These are phyloP conservation scores for Eurypyga helias DNA, from an alignment of 2,113 vertebrate genomes.

Conservation along the genomic window DNA sequence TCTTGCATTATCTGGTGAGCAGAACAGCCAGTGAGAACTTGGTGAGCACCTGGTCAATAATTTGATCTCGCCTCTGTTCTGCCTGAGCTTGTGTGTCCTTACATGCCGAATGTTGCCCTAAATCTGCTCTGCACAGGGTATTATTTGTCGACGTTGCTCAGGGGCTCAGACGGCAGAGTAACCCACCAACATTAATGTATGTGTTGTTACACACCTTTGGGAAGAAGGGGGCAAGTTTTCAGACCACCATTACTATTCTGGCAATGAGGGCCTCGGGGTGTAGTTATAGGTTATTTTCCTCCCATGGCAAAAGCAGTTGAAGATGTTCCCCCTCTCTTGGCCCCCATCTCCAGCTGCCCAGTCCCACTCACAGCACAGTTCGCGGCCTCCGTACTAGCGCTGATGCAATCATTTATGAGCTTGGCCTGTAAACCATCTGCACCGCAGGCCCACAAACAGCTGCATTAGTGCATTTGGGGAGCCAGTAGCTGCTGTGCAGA, in stretches of 20 bases:
- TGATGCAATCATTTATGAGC: background rate
- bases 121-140: background rate
- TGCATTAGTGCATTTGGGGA: background rate
- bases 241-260: background rate
- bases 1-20: background rate
- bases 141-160: background rate
- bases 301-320: background rate
- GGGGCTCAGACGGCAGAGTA: background rate
- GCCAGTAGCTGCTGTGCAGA: background rate
- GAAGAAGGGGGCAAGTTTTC: background rate
- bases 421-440: background rate
- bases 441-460: background rate
- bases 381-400: background rate
- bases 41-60: background rate
- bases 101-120: background rate
- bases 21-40: background rate
- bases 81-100: background rate
- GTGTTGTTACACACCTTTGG: background rate
- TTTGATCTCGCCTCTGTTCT: background rate
- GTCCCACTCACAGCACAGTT: background rate
- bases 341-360: background rate
- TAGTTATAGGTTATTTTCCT: background rate
- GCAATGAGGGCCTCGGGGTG: fast-evolving
- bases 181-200: background rate
- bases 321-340: background rate